Base-by-base conservation (phyloP, 2,888 invertebrate species). In the Homarus gammarus region DNA sequence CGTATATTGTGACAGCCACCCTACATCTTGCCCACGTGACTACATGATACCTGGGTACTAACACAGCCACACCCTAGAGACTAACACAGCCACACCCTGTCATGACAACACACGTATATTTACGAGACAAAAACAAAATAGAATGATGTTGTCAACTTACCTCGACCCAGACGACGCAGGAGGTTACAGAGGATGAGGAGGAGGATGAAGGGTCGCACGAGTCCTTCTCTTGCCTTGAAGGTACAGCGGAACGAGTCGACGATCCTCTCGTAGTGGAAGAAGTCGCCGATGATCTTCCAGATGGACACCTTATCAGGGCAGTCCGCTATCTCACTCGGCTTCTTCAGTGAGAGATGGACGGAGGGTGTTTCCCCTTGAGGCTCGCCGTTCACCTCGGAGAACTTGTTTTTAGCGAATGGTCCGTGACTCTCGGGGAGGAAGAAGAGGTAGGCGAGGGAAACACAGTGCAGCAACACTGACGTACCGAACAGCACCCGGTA, bases 121-220 rank as follows among this genome's bases (percentile, higher is more conserved):
- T n/a, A n/a, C n/a, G n/a, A n/a, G n/a, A n/a, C n/a, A n/a, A n/a
- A n/a, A n/a, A n/a, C n/a, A n/a, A n/a, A n/a, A n/a, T n/a, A n/a
- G n/a, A n/a, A n/a, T n/a, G n/a, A n/a, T n/a, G n/a, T 31, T 49
- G 1, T 22, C 33, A 40, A 77, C 90, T 91, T 68, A 91, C 91
- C 90, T 83, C 91, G 51, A 44, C 90, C 90, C 51, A 92, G 86
- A 18, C 89, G 82, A 22, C 90, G 87, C 5, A 92, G 91, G 31
- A 92, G 87, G 82, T 90, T 92, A 72, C 91, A 90, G 27, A 87
- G 78, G 73, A 92, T 92, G 6, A 92, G 90, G 6, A 92, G 82
- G 27, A 92, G 78, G 82, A 92, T 88, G 81, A 92, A 90, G 33
- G 73, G 56, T 12, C 91, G 64, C 38, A 90, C 86, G 73, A 90